Base-by-base conservation (phyloP, 92 coral and sea anemone genomes). In the Isaurus tuberculatus region DNA sequence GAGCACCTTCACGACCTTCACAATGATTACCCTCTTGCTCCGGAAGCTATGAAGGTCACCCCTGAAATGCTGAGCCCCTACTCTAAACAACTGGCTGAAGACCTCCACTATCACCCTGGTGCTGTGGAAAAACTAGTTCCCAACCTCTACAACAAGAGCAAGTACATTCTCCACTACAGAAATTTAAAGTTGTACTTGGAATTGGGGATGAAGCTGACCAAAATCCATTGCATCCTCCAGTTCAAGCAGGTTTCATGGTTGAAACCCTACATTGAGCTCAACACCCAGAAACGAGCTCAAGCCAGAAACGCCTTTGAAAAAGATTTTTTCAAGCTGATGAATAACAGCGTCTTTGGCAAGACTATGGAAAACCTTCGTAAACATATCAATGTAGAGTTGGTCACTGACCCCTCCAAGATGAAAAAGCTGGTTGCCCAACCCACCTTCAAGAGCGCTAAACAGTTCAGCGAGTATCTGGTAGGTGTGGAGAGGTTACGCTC, bases 251-350 rank as follows among this genome's bases (percentile, higher is more conserved):
- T 67, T 23, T 9, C 22, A 11, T 83, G 83, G 87, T 15, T 83
- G 17, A 46, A 83, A 17, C 14, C 83, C 28, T 83, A 83, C 71
- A 83, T 72, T 46, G 27, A 72, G 8, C 48, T 83, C 71, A 83
- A 83, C 70, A 83, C 87, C 55, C 69, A 83, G 22, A 74, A 74
- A 33, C 5, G 83, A 23, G 73, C 79, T 30, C 86, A 79, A 22
- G 89, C 85, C 25, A 17, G 48, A 31, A 85, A 79, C 67, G 89
- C 37, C 29, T 85, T 85, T 37, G 85, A 85, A 60, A 85, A 85
- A 67, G 85, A 85, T 79, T 85, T 85, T 31, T 85, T 49, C 63
- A 85, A 86, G 84, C 36, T 88, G 37, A 88, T 88, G 91, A 88
- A 88, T 29, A 88, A 88, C 30, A 1, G 72, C 16, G 88, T 75